Evolutionary conservation across 1,140 invertebrate genomes (phyloP).

Genomic region (Atopsyche davidsoni): DNA sequence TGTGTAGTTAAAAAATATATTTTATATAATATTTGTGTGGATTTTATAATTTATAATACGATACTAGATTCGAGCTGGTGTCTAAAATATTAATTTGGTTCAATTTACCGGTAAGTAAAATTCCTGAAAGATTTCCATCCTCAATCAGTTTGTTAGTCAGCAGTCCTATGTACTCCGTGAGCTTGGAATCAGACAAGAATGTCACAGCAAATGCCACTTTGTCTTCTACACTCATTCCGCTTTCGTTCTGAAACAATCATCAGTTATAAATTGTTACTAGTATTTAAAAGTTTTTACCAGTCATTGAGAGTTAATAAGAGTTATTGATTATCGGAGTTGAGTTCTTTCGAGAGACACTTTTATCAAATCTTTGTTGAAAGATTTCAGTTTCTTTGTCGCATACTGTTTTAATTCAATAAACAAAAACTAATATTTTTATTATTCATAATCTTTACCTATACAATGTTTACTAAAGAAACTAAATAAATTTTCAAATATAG

Average conservation of each 20-base stretch:
- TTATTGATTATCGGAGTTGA: too few relatives aligned
- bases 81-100: conserved; percentile 8
- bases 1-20: not conserved
- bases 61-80: not conserved
- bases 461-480: too few relatives aligned
- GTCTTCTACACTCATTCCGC: conserved; percentile 77
- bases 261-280: too few relatives aligned
- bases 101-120: conserved; percentile 74
- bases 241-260: conserved; percentile 61
- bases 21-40: not conserved
- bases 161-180: conserved; percentile 71
- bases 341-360: too few relatives aligned
- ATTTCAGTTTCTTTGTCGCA: too few relatives aligned
- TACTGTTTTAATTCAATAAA: too few relatives aligned
- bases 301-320: too few relatives aligned
- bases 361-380: too few relatives aligned
- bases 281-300: conserved; percentile 2
- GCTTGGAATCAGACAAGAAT: conserved; percentile 75
- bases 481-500: too few relatives aligned
- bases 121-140: conserved; percentile 75
- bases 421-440: too few relatives aligned
- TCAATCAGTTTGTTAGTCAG: conserved; percentile 65
- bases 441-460: too few relatives aligned
- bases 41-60: too few relatives aligned
- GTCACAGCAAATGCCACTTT: conserved; percentile 90